Evolutionary conservation across 2,797 vertebrate genomes (phyloP).

Genomic region (Tinamus major): DNA sequence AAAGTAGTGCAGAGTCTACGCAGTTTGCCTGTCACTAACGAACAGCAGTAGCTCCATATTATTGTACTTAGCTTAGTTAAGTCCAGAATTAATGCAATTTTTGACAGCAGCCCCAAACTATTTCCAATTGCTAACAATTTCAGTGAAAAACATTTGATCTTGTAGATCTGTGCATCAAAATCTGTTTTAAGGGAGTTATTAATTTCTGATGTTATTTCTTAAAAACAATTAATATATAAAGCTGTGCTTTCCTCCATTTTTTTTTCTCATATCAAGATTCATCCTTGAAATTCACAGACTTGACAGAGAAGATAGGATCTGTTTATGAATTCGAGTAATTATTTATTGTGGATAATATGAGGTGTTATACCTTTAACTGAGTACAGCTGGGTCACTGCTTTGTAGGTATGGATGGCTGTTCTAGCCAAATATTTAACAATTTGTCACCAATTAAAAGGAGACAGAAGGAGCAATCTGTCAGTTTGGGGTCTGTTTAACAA

Average conservation of each 20-base stretch:
- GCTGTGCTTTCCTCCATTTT: neutral
- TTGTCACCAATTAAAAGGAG: conserved; percentile 18
- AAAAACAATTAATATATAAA: neutral
- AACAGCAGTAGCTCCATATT: neutral
- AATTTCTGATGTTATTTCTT: neutral
- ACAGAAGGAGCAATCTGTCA: conserved; percentile 5
- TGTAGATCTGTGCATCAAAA: neutral
- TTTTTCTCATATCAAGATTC: neutral
- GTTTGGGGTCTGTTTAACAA: conserved; percentile 31
- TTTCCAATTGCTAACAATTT: conserved; percentile 2
- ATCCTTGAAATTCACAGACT: neutral
- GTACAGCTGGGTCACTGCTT: neutral
- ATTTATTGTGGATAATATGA: neutral
- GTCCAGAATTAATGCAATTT: conserved; percentile 35
- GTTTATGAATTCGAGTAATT: neutral
- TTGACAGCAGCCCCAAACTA: conserved; percentile 11
- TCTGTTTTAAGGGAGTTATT: neutral
- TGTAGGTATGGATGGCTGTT: neutral
- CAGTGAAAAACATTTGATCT: conserved; percentile 17
- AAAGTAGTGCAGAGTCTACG: neutral
- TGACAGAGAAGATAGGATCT: neutral
- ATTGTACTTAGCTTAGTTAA: neutral
- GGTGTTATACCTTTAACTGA: neutral
- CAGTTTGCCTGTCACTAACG: neutral
- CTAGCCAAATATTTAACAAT: conserved; percentile 32